A percentile compares a stretch with the other conserved stretches of the same genome.
phyloP scores from a whole-genome alignment of 2,888 invertebrate genomes.

The Polylopha cassiicola region DNA sequence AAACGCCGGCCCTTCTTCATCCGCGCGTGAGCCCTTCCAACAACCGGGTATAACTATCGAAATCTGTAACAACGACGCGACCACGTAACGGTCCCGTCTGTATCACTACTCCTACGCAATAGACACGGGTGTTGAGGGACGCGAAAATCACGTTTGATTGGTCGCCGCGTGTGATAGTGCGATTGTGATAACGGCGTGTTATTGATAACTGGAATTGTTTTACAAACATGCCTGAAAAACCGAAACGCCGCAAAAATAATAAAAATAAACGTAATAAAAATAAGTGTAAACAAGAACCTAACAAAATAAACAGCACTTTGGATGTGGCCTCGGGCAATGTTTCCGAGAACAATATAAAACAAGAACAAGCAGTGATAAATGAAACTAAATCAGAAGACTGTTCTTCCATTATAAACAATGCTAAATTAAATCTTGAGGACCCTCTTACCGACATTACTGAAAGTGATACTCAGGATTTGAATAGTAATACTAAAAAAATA shows the following conservation, averaged over 20 bases:
- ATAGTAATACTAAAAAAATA: slow-evolving; percentile 39
- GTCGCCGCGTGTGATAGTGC: slow-evolving; percentile 47
- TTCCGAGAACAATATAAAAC: slow-evolving; percentile 19
- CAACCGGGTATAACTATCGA: slow-evolving; percentile 39
- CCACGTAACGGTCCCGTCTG: slow-evolving; percentile 36
- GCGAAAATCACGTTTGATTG: slow-evolving; percentile 43
- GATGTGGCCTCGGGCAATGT: slow-evolving; percentile 33
- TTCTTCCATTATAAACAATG: slow-evolving; percentile 4
- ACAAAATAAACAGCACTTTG: slow-evolving; percentile 37
- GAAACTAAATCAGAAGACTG: slow-evolving; percentile 10
- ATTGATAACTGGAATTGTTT: slow-evolving; percentile 54
- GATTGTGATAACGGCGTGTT: slow-evolving; percentile 51
- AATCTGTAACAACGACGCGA: slow-evolving; percentile 43
- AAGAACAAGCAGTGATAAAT: slow-evolving; percentile 11
- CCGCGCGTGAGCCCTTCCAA: slow-evolving; percentile 51
- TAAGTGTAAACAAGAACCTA: slow-evolving; percentile 43
- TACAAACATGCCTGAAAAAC: slow-evolving; percentile 63
- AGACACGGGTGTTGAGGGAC: slow-evolving; percentile 50
- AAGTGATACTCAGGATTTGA: slow-evolving; percentile 38
- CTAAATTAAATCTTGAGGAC: slow-evolving; percentile 6
- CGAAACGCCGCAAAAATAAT: slow-evolving; percentile 66
- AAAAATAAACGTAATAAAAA: slow-evolving; percentile 70
- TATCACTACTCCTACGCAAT: slow-evolving; percentile 57
- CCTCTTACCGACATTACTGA: slow-evolving; percentile 14
- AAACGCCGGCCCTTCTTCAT: slow-evolving; percentile 41